These are phyloP conservation scores for Verasper variegatus DNA, from an alignment of 2,113 vertebrate genomes.

Conservation along the genomic window DNA sequence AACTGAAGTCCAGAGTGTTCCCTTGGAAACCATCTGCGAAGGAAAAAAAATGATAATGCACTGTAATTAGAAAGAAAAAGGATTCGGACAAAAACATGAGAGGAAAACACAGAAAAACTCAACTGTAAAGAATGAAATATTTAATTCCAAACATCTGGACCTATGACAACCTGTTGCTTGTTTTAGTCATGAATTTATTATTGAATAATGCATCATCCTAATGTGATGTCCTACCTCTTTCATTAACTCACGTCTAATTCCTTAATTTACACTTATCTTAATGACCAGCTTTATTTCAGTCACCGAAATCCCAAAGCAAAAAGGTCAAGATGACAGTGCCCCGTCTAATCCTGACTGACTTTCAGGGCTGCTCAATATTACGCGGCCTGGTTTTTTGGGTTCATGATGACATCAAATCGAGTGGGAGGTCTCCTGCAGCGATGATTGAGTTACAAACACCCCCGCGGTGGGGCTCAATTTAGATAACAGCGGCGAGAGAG, in stretches of 20 bases:
- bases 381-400: neutral
- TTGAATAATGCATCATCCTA: too few relatives aligned
- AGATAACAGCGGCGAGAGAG: neutral
- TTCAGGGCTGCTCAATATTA: neutral
- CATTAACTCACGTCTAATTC: too few relatives aligned
- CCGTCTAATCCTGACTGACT: neutral
- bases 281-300: too few relatives aligned
- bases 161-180: too few relatives aligned
- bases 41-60: neutral
- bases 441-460: neutral
- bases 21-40: slow-evolving; percentile 56
- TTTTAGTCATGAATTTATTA: too few relatives aligned
- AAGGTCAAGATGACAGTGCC: slow-evolving; percentile 10
- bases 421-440: slow-evolving; percentile 14
- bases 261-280: too few relatives aligned
- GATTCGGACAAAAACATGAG: neutral
- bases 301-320: neutral
- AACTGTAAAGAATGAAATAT: too few relatives aligned
- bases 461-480: slow-evolving; percentile 5
- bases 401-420: slow-evolving; percentile 1
- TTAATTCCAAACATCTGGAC: too few relatives aligned
- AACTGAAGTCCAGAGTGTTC: slow-evolving; percentile 47
- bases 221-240: too few relatives aligned
- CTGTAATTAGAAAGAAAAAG: neutral
- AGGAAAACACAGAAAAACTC: neutral